Percentiles rank a stretch among this genome's conserved stretches.
Conservation (phyloP, 2,888 invertebrate genomes). For the Agriopis leucophaearia region DNA sequence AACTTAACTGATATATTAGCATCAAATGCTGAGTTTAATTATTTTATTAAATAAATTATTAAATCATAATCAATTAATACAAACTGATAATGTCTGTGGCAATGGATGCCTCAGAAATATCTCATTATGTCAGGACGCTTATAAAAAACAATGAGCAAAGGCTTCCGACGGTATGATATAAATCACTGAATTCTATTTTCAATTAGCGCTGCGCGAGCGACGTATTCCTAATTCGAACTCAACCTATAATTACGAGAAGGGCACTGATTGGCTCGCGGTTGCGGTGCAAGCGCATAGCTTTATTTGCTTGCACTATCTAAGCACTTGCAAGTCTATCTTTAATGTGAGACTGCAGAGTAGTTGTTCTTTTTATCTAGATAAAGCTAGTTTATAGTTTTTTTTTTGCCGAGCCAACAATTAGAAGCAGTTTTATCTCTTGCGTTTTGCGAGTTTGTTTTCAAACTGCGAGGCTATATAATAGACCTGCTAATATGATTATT, state of each 20-base stretch:
- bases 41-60: too few relatives aligned
- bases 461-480: conserved; percentile 80
- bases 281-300: conserved; percentile 65
- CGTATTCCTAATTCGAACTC: conserved; percentile 81
- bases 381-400: background rate
- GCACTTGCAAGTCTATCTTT: conserved; percentile 73
- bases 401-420: background rate
- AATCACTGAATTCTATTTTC: conserved; percentile 79
- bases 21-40: conserved; percentile 5
- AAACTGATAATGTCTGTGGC: conserved; percentile 13
- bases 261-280: conserved; percentile 70
- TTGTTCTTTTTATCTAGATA: conserved; percentile 16
- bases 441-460: conserved; percentile 77
- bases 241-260: conserved; percentile 78
- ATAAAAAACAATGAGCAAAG: conserved; percentile 65
- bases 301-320: conserved; percentile 70
- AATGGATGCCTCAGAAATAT: conserved; percentile 38
- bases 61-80: conserved; percentile 13
- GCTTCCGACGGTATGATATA: conserved; percentile 69
- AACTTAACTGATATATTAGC: background rate
- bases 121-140: conserved; percentile 54
- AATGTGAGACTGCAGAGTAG: conserved; percentile 60
- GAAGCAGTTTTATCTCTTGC: conserved; percentile 18
- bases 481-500: conserved; percentile 54
- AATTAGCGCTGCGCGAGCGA: conserved; percentile 74